Base-by-base conservation (phyloP, 2,797 vertebrate genomes). In the Poeciliopsis presidionis region DNA sequence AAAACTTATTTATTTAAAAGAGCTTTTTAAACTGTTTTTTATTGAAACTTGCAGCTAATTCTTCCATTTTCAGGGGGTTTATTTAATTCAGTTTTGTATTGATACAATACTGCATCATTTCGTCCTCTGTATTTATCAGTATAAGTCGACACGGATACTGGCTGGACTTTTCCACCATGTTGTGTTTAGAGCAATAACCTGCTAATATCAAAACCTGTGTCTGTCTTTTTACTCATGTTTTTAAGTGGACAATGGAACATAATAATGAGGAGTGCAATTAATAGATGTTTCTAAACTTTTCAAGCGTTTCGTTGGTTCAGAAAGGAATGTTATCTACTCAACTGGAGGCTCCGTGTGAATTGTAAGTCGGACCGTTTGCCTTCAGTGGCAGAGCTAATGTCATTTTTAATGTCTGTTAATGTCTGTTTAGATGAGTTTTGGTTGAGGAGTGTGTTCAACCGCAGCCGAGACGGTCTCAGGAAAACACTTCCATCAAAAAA, bases 121-220 rank as follows among this genome's bases (percentile, higher is more conserved):
- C 51, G 72, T 86, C 72, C 20, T 14, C 41, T 67, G 20, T 86
- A 83, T 81, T 84, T 49, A 78, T 74, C 5, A 46, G 69, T 75
- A 30, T 55, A 72, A 46, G 41, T 49, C 69, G 49, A 59, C 61
- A 84, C 76, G 71, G 47, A 84, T 63, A 30, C 65, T 75, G 13
- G 33, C 81, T 81, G 83, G 49, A 85, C 22, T 53, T 86, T 76
- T 87, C 87, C 83, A 57, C 65, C 59, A 81, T 82, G 79, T 88
- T 89, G 90, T 92, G 89, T 86, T 88, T 84, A 79, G 90, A 94
- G 92, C 89, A 88, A 83, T 89, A 86, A 88, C 79, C 80, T 67
- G 77, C 69, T 75, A 63, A 74, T 77, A 41, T 51, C 41, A 84
- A 76, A 81, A 81, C 80, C 84, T 72, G 2, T 28, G 49, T 80